Evolutionary conservation across 1,140 invertebrate species (phyloP), one percentile per base, ranked within the genome.

Genomic region (Nasonia longicornis): DNA sequence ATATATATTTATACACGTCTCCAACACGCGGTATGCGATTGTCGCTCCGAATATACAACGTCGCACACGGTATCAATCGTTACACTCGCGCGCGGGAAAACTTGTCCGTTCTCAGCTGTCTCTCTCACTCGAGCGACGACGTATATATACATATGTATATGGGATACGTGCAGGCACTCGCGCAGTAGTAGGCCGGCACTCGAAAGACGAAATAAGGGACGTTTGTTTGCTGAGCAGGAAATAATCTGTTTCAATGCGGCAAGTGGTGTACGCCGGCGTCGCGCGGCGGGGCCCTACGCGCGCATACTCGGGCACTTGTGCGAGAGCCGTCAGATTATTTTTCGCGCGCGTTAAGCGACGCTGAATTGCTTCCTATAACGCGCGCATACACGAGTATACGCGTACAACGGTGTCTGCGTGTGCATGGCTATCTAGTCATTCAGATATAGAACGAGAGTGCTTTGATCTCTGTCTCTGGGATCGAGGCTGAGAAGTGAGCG

Each of bases 161-260:
- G 3, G 35, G 35, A 38, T 58, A 58, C 52, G 52, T 16, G 48
- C 48, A 16, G 14, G 12, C 12, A 16, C 12, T 52, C 12, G 48
- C 48, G 4, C 48, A 48, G 45, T 14, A 48, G 52, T 7, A 16
- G 3, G 52, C 20, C 52, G 52, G 16, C 52, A 58, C 52, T 58
- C 52, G 52, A 58, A n/a, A 20, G 52, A 16, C 52, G 52, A 58
- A 58, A 58, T 58, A 58, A 58, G 52, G 71, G 77, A 78, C 29
- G 80, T 86, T 85, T 84, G 83, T 81, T 75, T 83, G 81, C 83
- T 86, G 84, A 87, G 84, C 84, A 88, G 86, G 87, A 88, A 88
- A 85, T 86, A 87, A 88, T 88, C 87, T 87, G 83, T 87, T 85
- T 72, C 48, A 77, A 77, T 64, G 48, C 45, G 76, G 78, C 71